phyloP scores from a whole-genome alignment of 1,140 invertebrate genomes.

The Pygmarrhopalites habei region DNA sequence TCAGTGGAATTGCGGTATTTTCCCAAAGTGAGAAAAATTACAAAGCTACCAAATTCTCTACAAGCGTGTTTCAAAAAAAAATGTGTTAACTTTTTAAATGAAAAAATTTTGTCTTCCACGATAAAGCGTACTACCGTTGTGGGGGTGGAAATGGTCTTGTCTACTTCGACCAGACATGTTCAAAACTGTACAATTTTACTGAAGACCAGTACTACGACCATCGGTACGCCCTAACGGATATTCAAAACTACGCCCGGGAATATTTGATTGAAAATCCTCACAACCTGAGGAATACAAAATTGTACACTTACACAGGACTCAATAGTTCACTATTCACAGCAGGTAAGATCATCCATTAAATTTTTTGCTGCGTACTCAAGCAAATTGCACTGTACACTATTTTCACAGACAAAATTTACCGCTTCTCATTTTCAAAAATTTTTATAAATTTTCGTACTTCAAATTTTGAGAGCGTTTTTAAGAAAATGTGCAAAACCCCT shows the following conservation, averaged over 20 bases:
- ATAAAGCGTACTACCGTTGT: constrained; percentile 34
- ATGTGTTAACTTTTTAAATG: too few species aligned
- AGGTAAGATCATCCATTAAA: too few species aligned
- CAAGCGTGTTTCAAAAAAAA: too few species aligned
- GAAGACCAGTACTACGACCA: constrained; percentile 16
- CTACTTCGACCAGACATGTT: constrained; percentile 30
- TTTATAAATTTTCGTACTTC: background rate
- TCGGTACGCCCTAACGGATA: constrained; percentile 6
- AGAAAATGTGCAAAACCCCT: too few species aligned
- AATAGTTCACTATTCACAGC: constrained; percentile 24
- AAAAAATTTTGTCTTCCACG: too few species aligned
- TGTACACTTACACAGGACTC: constrained; percentile 28
- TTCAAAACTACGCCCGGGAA: constrained; percentile 13
- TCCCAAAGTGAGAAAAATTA: too few species aligned
- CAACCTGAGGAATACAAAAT: constrained; percentile 19
- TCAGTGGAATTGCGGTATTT: too few species aligned
- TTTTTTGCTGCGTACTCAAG: too few species aligned
- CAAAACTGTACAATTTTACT: constrained; percentile 4
- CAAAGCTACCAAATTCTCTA: too few species aligned
- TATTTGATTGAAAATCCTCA: constrained; percentile 18
- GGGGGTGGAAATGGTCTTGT: constrained; percentile 10
- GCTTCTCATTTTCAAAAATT: background rate
- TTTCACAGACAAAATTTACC: background rate
- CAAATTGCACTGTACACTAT: too few species aligned
- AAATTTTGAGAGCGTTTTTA: too few species aligned